phyloP scores from a whole-genome alignment of 2,888 invertebrate species.

The Morpho helenor region DNA sequence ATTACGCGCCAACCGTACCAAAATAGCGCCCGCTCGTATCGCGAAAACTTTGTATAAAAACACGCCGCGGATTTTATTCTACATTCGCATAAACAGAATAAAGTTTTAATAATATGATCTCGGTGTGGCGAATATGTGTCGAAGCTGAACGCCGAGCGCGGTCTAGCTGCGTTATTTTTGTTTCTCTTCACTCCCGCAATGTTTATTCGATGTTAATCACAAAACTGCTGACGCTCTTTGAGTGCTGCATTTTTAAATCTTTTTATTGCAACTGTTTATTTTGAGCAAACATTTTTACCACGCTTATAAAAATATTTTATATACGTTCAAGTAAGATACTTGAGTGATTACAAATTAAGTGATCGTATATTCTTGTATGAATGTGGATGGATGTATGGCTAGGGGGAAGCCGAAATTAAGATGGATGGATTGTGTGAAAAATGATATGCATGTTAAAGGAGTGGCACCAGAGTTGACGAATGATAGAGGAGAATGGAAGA shows the following conservation, averaged over 20 bases:
- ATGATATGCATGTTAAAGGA: too few species aligned
- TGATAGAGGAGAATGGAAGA: too few species aligned
- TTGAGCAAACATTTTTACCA: too few species aligned
- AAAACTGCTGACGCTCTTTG: conserved; percentile 39
- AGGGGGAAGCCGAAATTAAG: too few species aligned
- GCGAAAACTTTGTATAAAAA: conserved; percentile 26
- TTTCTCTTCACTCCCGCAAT: conserved; percentile 48
- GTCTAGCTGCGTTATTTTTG: conserved; percentile 67
- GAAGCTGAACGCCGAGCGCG: conserved; percentile 51
- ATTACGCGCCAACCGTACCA: conserved; percentile 20
- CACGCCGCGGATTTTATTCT: conserved; percentile 25
- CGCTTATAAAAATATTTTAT: too few species aligned
- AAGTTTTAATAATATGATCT: conserved; percentile 48
- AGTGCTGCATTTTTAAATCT: neutral
- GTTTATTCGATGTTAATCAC: conserved; percentile 64
- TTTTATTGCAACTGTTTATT: too few species aligned
- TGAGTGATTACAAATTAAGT: too few species aligned
- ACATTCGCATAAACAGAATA: conserved; percentile 35
- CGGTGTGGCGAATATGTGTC: conserved; percentile 48
- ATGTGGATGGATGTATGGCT: too few species aligned
- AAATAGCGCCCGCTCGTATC: conserved; percentile 21
- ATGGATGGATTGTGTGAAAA: too few species aligned
- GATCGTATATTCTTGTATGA: too few species aligned
- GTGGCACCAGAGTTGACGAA: too few species aligned
- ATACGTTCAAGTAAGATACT: too few species aligned